Percentiles rank a stretch among this genome's conserved stretches.
phyloP scores from a whole-genome alignment of 1,140 invertebrate species.

The Stegodyphus mimosarum region DNA sequence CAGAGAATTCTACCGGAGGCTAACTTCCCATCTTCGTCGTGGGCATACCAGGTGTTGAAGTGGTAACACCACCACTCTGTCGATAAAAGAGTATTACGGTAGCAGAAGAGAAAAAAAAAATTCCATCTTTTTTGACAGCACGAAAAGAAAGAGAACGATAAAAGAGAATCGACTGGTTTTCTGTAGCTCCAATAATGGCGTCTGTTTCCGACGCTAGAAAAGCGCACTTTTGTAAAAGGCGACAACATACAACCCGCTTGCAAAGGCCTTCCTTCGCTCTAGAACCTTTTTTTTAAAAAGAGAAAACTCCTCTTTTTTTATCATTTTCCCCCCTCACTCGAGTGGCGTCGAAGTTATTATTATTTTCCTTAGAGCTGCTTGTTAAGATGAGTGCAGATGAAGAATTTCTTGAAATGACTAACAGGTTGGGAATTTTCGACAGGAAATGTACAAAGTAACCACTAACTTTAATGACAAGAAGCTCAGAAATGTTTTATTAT shows the following conservation, averaged over 20 bases:
- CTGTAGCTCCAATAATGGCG: slow-evolving; percentile 38
- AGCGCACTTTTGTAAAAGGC: slow-evolving; percentile 2
- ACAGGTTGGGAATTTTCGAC: not conserved
- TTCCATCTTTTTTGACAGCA: not conserved
- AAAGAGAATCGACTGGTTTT: slow-evolving; percentile 29
- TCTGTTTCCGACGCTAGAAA: slow-evolving; percentile 17
- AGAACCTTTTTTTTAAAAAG: not conserved
- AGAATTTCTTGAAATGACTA: not conserved
- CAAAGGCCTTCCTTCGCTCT: not conserved
- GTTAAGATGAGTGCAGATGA: not conserved
- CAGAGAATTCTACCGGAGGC: no score
- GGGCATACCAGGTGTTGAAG: no score
- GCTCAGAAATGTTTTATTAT: no score
- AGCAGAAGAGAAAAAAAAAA: no score
- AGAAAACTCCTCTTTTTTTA: not conserved
- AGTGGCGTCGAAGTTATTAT: not conserved
- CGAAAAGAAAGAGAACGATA: not conserved
- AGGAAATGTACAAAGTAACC: not conserved
- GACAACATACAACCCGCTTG: not conserved
- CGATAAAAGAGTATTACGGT: no score
- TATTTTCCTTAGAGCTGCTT: not conserved
- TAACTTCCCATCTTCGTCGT: no score
- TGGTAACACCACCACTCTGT: no score
- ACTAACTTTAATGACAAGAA: no score
- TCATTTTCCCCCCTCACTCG: not conserved